These are phyloP conservation scores for Hemitrygon akajei DNA, from an alignment of 2,797 vertebrate species.

Conservation along the genomic window DNA sequence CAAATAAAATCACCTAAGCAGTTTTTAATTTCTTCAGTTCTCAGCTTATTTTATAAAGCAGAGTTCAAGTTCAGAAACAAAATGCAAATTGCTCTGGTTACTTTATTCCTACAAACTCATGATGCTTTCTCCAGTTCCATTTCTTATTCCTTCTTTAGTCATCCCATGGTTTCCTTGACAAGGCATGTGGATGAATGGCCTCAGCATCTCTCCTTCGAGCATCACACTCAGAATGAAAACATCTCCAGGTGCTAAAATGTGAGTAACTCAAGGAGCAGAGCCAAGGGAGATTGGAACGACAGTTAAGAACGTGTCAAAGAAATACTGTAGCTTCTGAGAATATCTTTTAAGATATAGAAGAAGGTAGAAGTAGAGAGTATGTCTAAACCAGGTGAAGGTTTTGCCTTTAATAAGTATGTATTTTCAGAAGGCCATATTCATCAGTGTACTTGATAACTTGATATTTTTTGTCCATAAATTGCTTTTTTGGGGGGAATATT, in stretches of 20 bases:
- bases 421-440: background rate
- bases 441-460: no score
- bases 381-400: background rate
- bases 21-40: conserved; percentile 1
- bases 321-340: background rate
- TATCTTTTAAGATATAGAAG: background rate
- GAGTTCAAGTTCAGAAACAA: background rate
- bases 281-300: background rate
- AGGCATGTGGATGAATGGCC: background rate
- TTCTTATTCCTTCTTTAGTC: background rate
- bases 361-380: background rate
- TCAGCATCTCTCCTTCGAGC: background rate
- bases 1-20: background rate
- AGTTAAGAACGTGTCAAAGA: background rate
- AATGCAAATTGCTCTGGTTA: background rate
- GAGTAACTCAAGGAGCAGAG: background rate
- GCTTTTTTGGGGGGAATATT: background rate
- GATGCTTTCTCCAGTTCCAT: background rate
- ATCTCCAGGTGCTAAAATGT: background rate
- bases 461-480: no score
- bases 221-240: background rate
- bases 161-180: background rate
- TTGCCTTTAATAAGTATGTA: background rate
- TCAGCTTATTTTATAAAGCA: background rate
- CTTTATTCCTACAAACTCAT: background rate